Evolutionary conservation across 1,140 invertebrate genomes (phyloP).

Genomic region (Pseudomyrmex pallidus): DNA sequence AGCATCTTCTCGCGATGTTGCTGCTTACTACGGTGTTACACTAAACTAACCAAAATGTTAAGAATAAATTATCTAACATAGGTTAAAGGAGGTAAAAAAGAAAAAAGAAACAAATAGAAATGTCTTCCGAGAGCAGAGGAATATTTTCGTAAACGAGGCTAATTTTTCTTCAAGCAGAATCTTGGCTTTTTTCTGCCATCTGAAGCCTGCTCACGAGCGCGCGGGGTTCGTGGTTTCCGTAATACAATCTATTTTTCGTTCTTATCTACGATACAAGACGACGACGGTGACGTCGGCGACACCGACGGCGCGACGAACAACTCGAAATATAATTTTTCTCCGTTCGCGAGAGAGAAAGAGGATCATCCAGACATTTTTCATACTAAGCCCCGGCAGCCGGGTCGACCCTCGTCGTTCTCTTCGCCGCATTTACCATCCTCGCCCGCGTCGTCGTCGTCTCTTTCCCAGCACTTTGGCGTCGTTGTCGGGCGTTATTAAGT

Average conservation of each 20-base stretch:
- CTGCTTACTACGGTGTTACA: too few species aligned
- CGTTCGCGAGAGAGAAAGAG: slow-evolving; percentile 34
- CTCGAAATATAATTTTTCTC: slow-evolving; percentile 78
- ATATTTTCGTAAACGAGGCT: slow-evolving; percentile 31
- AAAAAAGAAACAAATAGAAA: slow-evolving; percentile 5
- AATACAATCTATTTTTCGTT: slow-evolving; percentile 59
- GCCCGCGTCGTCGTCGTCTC: slow-evolving; percentile 53
- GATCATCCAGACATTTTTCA: slow-evolving; percentile 80
- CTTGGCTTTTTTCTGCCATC: slow-evolving; percentile 29
- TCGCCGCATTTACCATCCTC: slow-evolving; percentile 57
- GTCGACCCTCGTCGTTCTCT: slow-evolving; percentile 60
- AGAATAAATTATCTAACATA: not conserved
- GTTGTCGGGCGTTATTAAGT: slow-evolving; percentile 72
- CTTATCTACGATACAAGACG: slow-evolving; percentile 53
- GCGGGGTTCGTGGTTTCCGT: slow-evolving; percentile 19
- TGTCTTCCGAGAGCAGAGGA: not conserved
- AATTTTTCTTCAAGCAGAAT: slow-evolving; percentile 37
- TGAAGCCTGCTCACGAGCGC: slow-evolving; percentile 27
- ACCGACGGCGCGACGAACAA: slow-evolving; percentile 53
- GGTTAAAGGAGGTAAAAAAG: slow-evolving; percentile 15
- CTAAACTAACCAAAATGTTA: not conserved
- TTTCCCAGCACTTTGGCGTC: slow-evolving; percentile 59
- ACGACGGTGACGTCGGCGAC: slow-evolving; percentile 36
- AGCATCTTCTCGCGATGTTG: too few species aligned
- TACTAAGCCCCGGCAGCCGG: slow-evolving; percentile 74